Conservation (phyloP, 2,888 invertebrate genomes). For the Mythimna pallens region DNA sequence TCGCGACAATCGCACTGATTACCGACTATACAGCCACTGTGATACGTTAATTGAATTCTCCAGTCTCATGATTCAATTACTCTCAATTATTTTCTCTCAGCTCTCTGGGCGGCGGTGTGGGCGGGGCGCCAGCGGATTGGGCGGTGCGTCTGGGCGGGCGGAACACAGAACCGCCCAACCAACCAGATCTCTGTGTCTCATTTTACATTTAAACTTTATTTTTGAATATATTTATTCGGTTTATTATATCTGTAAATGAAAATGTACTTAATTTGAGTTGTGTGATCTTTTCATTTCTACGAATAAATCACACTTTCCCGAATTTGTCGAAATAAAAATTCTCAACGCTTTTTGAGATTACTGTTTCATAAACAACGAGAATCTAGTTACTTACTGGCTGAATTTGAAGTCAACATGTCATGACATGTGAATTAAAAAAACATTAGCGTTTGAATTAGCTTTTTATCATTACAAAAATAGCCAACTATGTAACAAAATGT, state of each 20-base stretch:
- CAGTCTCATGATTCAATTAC: conserved; percentile 84
- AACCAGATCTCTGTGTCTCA: conserved; percentile 69
- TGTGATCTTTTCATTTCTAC: background rate
- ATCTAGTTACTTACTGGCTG: background rate
- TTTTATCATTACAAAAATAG: conserved; percentile 16
- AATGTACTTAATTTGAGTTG: background rate
- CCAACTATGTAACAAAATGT: conserved; percentile 56
- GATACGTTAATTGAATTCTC: conserved; percentile 83
- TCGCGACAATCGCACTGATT: conserved; percentile 82
- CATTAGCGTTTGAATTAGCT: conserved; percentile 21
- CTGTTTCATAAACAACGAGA: background rate
- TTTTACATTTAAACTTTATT: conserved; percentile 53
- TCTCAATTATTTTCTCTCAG: conserved; percentile 80
- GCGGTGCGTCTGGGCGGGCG: conserved; percentile 82
- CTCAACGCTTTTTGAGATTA: no score
- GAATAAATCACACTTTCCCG: background rate
- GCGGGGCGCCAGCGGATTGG: conserved; percentile 80
- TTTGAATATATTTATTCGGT: conserved; percentile 48
- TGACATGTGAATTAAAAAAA: conserved; percentile 19
- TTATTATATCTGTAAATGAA: conserved; percentile 14
- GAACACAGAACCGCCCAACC: conserved; percentile 79
- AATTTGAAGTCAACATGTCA: background rate
- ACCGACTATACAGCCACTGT: conserved; percentile 66
- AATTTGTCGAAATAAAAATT: background rate
- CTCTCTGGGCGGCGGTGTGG: conserved; percentile 77